A percentile compares a stretch with the other conserved stretches of the same genome.
Evolutionary conservation across 2,113 vertebrate species (phyloP).

Genomic region (Lampris incognitus): DNA sequence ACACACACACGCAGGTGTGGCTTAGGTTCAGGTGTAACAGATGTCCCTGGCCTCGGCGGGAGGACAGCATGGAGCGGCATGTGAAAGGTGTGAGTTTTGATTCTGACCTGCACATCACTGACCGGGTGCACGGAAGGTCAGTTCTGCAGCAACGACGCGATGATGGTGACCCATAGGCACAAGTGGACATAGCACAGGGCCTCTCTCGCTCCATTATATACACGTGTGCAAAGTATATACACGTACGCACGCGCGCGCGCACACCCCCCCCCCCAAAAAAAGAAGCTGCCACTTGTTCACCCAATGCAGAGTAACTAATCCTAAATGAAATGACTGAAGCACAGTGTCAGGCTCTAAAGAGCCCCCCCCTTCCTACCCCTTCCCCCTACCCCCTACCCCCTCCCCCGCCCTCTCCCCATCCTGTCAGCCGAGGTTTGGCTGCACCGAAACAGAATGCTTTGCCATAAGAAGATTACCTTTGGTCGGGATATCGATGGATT

Average conservation of each 20-base stretch:
- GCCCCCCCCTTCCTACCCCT: constrained; percentile 49
- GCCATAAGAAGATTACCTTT: constrained; percentile 84
- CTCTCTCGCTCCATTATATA: no score
- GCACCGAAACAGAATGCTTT: constrained; percentile 80
- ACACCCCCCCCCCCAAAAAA: neutral
- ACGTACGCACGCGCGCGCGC: no score
- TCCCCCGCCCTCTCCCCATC: constrained; percentile 46
- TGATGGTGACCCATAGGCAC: no score
- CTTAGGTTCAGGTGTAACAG: no score
- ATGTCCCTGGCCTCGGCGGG: no score
- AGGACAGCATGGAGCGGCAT: no score
- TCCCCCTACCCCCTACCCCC: constrained; percentile 16
- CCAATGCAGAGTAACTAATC: constrained; percentile 73
- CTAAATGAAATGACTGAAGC: constrained; percentile 79
- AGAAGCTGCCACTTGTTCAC: constrained; percentile 76
- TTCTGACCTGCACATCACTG: no score
- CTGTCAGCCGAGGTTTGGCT: constrained; percentile 79
- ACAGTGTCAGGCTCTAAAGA: constrained; percentile 73
- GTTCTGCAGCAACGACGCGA: no score
- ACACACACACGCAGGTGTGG: constrained; percentile 1
- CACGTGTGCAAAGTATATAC: no score
- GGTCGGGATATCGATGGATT: constrained; percentile 84
- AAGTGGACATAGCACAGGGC: no score
- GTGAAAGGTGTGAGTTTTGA: no score
- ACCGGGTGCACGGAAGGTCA: no score